phyloP scores from a whole-genome alignment of 2,888 invertebrate genomes.

The Megastigmus dorsalis region DNA sequence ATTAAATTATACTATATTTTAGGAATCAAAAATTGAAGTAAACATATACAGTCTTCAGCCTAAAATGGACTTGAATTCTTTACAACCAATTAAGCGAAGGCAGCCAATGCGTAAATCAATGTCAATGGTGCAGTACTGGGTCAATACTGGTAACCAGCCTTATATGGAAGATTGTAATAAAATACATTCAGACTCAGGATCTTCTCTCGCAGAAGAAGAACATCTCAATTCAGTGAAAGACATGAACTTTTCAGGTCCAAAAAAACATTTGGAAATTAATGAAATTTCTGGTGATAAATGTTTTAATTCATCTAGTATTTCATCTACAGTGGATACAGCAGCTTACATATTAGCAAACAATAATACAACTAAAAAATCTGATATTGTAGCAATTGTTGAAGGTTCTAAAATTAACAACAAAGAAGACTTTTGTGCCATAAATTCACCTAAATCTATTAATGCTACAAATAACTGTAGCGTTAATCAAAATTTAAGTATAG shows the following conservation, averaged over 20 bases:
- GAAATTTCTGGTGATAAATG: neutral
- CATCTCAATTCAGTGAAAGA: neutral
- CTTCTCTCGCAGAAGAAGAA: slow-evolving; percentile 58
- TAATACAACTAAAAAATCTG: slow-evolving; percentile 62
- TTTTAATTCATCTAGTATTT: slow-evolving; percentile 56
- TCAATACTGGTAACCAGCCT: slow-evolving; percentile 65
- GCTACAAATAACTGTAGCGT: neutral
- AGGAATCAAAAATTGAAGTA: slow-evolving; percentile 12
- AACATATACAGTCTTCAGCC: slow-evolving; percentile 2
- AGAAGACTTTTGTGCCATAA: neutral
- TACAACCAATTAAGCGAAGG: slow-evolving; percentile 39
- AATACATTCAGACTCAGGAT: slow-evolving; percentile 50
- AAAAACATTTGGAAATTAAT: neutral
- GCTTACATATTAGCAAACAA: slow-evolving; percentile 65
- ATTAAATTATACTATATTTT: neutral
- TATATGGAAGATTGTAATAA: slow-evolving; percentile 40
- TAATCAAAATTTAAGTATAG: neutral
- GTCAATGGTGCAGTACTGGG: slow-evolving; percentile 64
- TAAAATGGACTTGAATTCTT: neutral
- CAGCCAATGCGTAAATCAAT: slow-evolving; percentile 59
- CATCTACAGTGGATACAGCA: slow-evolving; percentile 67
- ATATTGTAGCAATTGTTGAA: slow-evolving; percentile 60
- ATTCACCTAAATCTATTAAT: neutral
- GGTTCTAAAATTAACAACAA: slow-evolving; percentile 55
- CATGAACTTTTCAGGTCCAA: neutral